Percentiles rank a stretch among this genome's conserved stretches.
Evolutionary conservation across 2,113 vertebrate species (phyloP).

Genomic region (Emydura subglobosa): DNA sequence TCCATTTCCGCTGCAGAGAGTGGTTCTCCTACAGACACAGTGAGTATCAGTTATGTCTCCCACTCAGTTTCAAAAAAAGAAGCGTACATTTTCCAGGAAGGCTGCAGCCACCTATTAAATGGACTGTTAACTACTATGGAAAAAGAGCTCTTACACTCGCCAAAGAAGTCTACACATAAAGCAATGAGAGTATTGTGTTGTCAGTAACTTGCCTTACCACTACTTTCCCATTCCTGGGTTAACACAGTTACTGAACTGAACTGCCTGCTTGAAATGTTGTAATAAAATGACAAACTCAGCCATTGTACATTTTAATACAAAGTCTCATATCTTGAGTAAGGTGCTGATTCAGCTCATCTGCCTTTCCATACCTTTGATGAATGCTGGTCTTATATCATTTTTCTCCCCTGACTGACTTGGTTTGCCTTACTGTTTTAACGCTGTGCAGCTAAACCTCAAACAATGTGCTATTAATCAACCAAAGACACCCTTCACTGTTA

Average conservation of each 20-base stretch:
- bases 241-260: conserved; percentile 39
- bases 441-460: conserved; percentile 74
- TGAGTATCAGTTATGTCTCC: not conserved
- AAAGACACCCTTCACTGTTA: conserved; percentile 70
- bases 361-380: conserved; percentile 71
- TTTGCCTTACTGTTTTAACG: conserved; percentile 50
- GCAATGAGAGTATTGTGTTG: not conserved
- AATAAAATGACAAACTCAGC: conserved; percentile 10
- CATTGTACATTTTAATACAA: conserved; percentile 35
- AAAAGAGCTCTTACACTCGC: not conserved
- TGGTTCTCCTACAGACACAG: not conserved
- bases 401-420: conserved; percentile 53
- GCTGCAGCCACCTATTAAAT: not conserved
- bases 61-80: not conserved
- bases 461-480: conserved; percentile 75
- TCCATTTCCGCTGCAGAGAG: conserved; percentile 5
- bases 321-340: conserved; percentile 46
- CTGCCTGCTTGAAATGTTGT: conserved; percentile 30
- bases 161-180: not conserved
- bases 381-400: conserved; percentile 61
- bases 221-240: conserved; percentile 8
- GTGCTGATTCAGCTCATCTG: conserved; percentile 66
- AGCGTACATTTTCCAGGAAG: not conserved
- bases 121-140: not conserved
- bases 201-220: conserved; percentile 5